These are phyloP conservation scores for Buphagus erythrorhynchus DNA, from an alignment of 2,797 vertebrate genomes.

Conservation along the genomic window DNA sequence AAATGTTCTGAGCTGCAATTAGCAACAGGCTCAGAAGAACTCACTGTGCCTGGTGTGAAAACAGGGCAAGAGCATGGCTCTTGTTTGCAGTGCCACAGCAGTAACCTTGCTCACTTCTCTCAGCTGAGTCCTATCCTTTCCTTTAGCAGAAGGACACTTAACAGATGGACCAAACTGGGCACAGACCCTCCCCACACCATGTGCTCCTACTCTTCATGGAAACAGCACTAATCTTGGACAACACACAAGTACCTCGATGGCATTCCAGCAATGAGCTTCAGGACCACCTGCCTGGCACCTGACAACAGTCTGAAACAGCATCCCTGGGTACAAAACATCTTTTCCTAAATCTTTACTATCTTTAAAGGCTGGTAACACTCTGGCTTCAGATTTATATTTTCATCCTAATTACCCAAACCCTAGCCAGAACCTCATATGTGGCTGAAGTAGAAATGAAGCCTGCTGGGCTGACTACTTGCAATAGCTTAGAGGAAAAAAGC, in stretches of 20 bases:
- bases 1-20: background rate
- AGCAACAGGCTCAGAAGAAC: background rate
- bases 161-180: background rate
- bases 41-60: background rate
- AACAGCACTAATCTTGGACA: background rate
- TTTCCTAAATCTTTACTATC: background rate
- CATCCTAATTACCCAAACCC: background rate
- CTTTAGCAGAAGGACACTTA: background rate
- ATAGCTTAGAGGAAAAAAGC: background rate
- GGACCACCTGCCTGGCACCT: accelerated
- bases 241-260: background rate
- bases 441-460: background rate
- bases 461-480: background rate
- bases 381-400: background rate
- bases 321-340: background rate
- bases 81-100: background rate
- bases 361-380: background rate
- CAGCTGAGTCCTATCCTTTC: background rate
- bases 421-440: background rate
- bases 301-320: background rate
- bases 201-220: background rate
- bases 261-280: background rate
- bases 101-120: background rate
- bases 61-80: accelerated
- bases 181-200: accelerated